phyloP scores from a whole-genome alignment of 92 coral and sea anemone genomes.

The Diadumene lineata region DNA sequence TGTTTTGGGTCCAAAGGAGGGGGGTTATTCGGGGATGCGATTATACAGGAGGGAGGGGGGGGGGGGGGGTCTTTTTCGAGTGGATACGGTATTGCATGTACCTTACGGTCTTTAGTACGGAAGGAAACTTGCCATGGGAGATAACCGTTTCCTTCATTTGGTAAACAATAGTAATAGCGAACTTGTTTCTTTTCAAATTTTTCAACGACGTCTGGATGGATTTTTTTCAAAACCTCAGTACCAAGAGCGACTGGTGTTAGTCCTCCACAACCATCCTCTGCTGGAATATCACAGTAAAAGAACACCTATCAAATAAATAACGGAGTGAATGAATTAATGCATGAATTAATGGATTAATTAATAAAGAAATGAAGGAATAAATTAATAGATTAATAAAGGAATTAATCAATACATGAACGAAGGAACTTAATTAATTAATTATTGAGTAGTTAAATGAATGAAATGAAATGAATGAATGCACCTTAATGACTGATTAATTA shows the following conservation, averaged over 20 bases:
- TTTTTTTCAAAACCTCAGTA: slow-evolving; percentile 44
- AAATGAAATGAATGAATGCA: not conserved
- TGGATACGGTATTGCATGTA: too few relatives aligned
- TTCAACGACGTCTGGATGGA: slow-evolving; percentile 49
- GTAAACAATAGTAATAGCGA: slow-evolving; percentile 55
- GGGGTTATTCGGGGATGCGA: too few relatives aligned
- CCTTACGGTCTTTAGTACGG: slow-evolving; percentile 44
- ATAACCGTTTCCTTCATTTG: slow-evolving; percentile 14
- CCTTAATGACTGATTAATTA: too few relatives aligned
- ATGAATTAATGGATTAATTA: not conserved
- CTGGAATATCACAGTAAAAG: slow-evolving; percentile 53
- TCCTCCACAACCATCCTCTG: slow-evolving; percentile 61
- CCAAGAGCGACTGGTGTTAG: slow-evolving; percentile 54
- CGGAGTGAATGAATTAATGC: not conserved
- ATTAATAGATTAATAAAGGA: not conserved
- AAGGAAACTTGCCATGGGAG: slow-evolving; percentile 46
- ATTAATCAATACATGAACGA: too few relatives aligned
- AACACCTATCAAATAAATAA: not conserved
- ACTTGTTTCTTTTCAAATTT: slow-evolving; percentile 60
- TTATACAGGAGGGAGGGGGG: too few relatives aligned
- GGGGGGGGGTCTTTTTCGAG: too few relatives aligned
- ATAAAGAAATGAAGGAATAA: not conserved
- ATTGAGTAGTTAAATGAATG: too few relatives aligned
- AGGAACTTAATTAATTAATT: too few relatives aligned
- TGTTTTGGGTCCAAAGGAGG: too few relatives aligned